These are phyloP conservation scores for Xestia c-nigrum DNA, from an alignment of 2,888 invertebrate genomes.

Conservation along the genomic window DNA sequence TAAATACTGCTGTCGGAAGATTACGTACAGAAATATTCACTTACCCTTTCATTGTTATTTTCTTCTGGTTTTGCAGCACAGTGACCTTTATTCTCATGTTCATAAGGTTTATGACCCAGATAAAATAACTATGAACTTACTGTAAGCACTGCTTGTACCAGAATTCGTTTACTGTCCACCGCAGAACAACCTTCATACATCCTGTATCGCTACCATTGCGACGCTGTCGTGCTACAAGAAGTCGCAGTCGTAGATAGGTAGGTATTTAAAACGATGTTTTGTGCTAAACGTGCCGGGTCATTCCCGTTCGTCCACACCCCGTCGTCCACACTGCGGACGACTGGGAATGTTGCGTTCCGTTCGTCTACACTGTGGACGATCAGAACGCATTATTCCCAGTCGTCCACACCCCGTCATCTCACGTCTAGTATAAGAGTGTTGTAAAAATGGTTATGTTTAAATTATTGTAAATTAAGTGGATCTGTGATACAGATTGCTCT, in stretches of 20 bases:
- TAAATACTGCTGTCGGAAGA: neutral
- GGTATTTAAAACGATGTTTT: neutral
- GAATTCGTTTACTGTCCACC: neutral
- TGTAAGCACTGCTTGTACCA: neutral
- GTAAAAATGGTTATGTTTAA: too few species aligned
- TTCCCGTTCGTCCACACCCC: too few species aligned
- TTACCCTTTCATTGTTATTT: neutral
- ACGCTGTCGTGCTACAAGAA: neutral
- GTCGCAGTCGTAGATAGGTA: neutral
- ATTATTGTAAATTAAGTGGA: too few species aligned
- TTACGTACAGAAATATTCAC: neutral
- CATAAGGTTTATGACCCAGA: neutral
- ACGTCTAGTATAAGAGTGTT: too few species aligned
- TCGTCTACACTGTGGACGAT: too few species aligned
- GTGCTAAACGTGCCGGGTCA: too few species aligned
- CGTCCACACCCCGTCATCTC: too few species aligned
- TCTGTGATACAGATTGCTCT: too few species aligned
- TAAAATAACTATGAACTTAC: neutral
- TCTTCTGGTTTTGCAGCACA: neutral
- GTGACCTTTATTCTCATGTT: neutral
- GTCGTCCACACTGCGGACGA: too few species aligned
- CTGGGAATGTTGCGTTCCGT: too few species aligned
- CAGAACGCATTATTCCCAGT: too few species aligned
- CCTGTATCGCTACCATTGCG: neutral
- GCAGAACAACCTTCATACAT: neutral